Conservation (phyloP, 2,113 vertebrate species). For the Mirounga angustirostris region DNA sequence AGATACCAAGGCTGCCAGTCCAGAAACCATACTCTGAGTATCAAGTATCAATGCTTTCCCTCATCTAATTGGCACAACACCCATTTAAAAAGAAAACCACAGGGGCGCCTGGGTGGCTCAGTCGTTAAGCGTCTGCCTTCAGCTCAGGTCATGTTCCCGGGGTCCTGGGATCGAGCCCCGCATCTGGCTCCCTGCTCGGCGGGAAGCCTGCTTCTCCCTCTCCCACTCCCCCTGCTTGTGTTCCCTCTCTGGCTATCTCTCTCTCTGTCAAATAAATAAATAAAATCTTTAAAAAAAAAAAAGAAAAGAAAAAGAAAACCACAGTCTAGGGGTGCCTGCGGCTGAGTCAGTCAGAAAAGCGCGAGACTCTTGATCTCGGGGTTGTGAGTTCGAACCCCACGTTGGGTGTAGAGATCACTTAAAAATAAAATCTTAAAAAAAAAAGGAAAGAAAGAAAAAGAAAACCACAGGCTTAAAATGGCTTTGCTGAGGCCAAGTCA, state of each 20-base stretch:
- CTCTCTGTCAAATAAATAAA: no score
- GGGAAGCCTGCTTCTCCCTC: no score
- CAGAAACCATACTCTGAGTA: neutral
- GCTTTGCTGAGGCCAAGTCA: neutral
- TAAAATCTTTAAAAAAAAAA: no score
- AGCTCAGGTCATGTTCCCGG: no score
- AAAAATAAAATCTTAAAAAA: neutral
- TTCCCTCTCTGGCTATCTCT: no score
- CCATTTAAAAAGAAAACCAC: neutral
- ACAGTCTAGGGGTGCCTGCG: neutral
- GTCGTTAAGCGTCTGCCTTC: no score
- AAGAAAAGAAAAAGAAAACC: neutral
- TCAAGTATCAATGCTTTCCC: neutral
- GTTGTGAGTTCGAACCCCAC: neutral
- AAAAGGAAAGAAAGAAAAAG: neutral
- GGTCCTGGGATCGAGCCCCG: no score
- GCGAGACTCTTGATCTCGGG: neutral
- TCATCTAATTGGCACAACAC: neutral
- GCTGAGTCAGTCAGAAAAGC: neutral
- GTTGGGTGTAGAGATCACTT: neutral
- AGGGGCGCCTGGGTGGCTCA: no score
- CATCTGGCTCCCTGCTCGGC: no score
- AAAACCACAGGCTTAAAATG: neutral
- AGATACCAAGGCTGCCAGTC: fast-evolving
- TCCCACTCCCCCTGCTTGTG: no score